Conservation (phyloP, 2,797 vertebrate species). For the Gymnoscopelus braueri region DNA sequence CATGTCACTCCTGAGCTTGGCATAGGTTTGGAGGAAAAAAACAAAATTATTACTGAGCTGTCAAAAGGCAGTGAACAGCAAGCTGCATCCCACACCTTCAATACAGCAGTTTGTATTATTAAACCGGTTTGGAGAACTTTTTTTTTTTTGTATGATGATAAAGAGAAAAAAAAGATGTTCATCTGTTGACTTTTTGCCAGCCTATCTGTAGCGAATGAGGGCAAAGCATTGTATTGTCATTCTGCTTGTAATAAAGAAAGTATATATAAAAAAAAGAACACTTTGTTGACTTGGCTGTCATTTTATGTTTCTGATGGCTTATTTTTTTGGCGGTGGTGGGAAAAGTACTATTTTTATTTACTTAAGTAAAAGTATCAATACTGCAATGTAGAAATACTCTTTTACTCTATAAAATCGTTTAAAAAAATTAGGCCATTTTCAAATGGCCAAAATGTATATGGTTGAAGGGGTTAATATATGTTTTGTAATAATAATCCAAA, state of each 20-base stretch:
- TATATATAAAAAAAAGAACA: slow-evolving; percentile 40
- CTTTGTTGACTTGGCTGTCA: neutral
- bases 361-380: too few species aligned
- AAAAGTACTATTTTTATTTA: too few species aligned
- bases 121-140: slow-evolving; percentile 77
- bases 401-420: too few species aligned
- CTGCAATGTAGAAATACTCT: too few species aligned
- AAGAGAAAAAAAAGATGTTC: slow-evolving; percentile 63
- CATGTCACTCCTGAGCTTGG: slow-evolving; percentile 64
- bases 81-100: slow-evolving; percentile 71
- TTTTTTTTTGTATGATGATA: slow-evolving; percentile 75
- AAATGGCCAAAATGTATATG: too few species aligned
- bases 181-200: slow-evolving; percentile 82
- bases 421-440: too few species aligned
- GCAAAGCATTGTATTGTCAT: slow-evolving; percentile 83
- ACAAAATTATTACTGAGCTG: slow-evolving; percentile 46
- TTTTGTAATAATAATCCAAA: too few species aligned
- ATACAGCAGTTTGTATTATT: slow-evolving; percentile 76
- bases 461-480: too few species aligned
- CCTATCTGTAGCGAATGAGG: slow-evolving; percentile 86
- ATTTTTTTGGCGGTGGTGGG: too few species aligned
- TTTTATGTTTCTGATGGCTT: neutral
- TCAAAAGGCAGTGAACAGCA: slow-evolving; percentile 47
- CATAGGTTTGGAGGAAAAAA: slow-evolving; percentile 44
- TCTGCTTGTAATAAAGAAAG: slow-evolving; percentile 92